Percentiles rank a stretch among this genome's conserved stretches.
phyloP scores from a whole-genome alignment of 2,797 vertebrate species.

The Dipus sagitta region DNA sequence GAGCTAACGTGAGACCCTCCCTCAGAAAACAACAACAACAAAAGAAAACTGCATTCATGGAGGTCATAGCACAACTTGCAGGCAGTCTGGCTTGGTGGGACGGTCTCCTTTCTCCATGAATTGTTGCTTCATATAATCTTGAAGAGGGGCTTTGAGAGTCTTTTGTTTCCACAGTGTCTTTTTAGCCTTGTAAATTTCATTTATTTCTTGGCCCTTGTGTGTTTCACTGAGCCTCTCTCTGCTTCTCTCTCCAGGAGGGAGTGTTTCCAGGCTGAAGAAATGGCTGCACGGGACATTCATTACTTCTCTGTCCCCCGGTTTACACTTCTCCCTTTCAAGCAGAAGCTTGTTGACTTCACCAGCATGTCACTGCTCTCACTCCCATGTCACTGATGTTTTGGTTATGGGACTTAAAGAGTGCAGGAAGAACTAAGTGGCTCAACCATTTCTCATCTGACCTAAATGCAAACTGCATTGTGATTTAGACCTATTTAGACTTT shows the following conservation, averaged over 20 bases:
- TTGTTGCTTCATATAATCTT: not conserved
- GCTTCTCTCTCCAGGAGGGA: not conserved
- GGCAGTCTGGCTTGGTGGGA: not conserved
- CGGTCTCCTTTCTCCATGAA: too few species aligned
- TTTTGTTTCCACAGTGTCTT: not conserved
- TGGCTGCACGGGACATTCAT: not conserved
- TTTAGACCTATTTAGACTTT: not conserved
- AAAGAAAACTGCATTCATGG: too few species aligned
- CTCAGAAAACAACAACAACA: too few species aligned
- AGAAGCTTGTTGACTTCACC: not conserved
- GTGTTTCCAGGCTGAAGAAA: not conserved
- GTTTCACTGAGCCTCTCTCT: not conserved
- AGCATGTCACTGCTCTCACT: not conserved
- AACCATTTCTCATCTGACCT: not conserved
- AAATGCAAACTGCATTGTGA: not conserved
- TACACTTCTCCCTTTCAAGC: not conserved
- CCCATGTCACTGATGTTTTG: not conserved
- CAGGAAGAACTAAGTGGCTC: not conserved
- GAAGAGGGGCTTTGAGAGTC: not conserved
- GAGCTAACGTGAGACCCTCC: too few species aligned
- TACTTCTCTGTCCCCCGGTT: not conserved
- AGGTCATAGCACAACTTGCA: not conserved
- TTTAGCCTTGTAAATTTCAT: not conserved
- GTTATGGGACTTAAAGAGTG: not conserved
- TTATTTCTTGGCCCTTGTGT: not conserved